Percentiles rank a stretch among this genome's conserved stretches.
Conservation (phyloP, 2,888 invertebrate genomes). For the Oscheius sp. region DNA sequence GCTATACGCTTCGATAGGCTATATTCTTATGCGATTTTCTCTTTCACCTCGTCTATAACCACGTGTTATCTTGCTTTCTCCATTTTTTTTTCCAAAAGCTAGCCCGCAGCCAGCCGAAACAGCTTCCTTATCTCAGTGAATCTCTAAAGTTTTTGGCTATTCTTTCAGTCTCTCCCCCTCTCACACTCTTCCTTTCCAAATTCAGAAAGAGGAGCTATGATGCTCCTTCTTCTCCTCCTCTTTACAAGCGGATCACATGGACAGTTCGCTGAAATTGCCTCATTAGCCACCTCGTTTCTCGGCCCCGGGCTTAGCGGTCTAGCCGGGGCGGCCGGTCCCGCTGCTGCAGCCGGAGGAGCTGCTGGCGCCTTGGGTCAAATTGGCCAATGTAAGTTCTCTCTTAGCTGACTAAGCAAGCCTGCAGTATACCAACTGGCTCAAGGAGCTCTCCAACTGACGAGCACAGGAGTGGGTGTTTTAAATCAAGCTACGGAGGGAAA, state of each 20-base stretch:
- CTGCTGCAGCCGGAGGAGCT: conserved; percentile 55
- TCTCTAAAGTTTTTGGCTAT: background rate
- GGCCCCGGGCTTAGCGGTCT: conserved; percentile 37
- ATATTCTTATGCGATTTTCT: too few relatives aligned
- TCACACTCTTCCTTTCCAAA: background rate
- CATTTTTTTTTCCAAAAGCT: too few relatives aligned
- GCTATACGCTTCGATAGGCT: too few relatives aligned
- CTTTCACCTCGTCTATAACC: too few relatives aligned
- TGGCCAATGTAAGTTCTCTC: conserved; percentile 49
- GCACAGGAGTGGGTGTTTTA: conserved; percentile 66
- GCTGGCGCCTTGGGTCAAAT: conserved; percentile 60
- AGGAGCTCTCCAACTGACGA: conserved; percentile 64
- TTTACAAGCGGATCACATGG: conserved; percentile 2
- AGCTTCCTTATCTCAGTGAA: too few relatives aligned
- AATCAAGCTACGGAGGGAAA: conserved; percentile 65
- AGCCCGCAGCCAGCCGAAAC: too few relatives aligned
- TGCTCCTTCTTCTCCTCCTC: conserved; percentile 14
- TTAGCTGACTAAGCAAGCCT: conserved; percentile 14
- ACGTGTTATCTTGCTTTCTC: too few relatives aligned
- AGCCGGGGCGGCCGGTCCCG: conserved; percentile 25
- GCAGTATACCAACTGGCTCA: conserved; percentile 67
- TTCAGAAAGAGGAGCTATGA: background rate
- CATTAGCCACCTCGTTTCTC: conserved; percentile 56
- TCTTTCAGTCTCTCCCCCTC: background rate
- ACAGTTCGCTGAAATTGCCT: conserved; percentile 67